Conservation (phyloP, 2,888 invertebrate species). For the Eumerus sabulonum region DNA sequence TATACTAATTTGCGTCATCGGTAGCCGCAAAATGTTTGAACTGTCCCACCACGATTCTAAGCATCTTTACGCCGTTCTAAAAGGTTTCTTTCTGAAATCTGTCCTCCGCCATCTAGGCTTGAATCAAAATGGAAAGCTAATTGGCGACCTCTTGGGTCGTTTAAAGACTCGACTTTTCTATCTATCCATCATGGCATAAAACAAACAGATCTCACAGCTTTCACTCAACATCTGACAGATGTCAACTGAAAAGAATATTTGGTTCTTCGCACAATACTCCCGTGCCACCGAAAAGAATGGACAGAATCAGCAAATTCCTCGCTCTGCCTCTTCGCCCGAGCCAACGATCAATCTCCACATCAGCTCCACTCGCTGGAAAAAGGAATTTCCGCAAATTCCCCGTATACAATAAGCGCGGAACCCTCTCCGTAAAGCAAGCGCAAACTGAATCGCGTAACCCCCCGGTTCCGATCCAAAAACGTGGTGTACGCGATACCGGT, state of each 20-base stretch:
- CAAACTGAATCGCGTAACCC: slow-evolving; percentile 80
- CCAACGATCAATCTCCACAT: slow-evolving; percentile 79
- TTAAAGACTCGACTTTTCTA: too few species aligned
- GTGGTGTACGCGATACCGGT: slow-evolving; percentile 86
- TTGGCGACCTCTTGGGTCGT: too few species aligned
- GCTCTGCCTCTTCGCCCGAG: slow-evolving; percentile 2
- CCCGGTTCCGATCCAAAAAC: slow-evolving; percentile 84
- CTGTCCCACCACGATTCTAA: too few species aligned
- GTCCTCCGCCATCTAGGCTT: too few species aligned
- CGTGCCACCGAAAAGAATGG: slow-evolving; percentile 25
- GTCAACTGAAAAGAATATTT: background rate
- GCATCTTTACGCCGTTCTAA: too few species aligned
- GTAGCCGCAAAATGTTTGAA: too few species aligned
- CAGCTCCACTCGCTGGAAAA: slow-evolving; percentile 82
- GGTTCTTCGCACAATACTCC: background rate
- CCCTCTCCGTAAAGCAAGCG: slow-evolving; percentile 82
- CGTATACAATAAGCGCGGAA: slow-evolving; percentile 87
- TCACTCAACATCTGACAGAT: background rate
- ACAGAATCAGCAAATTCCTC: slow-evolving; percentile 48
- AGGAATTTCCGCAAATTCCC: slow-evolving; percentile 91
- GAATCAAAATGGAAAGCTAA: too few species aligned
- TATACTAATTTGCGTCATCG: too few species aligned
- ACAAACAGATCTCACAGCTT: too few species aligned
- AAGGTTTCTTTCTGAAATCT: too few species aligned
- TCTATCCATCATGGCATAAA: too few species aligned